Conservation (phyloP, 1,140 invertebrate species). For the Aphidius ervi region DNA sequence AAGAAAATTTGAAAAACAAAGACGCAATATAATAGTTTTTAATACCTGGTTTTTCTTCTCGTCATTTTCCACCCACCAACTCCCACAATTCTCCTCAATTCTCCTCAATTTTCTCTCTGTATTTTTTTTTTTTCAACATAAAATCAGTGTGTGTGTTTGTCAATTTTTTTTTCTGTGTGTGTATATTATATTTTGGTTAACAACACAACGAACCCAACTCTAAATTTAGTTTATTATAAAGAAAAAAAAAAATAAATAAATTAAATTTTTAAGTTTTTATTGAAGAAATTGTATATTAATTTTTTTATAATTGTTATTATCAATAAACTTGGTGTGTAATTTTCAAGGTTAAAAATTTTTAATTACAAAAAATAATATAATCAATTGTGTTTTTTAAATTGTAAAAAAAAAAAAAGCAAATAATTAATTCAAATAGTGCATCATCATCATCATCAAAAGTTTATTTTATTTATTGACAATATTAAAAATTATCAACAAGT, state of each 20-base stretch:
- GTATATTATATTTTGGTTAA: constrained; percentile 11
- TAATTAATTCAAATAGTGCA: not conserved
- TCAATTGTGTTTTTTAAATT: too few relatives aligned
- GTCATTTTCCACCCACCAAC: not conserved
- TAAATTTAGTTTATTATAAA: constrained; percentile 17
- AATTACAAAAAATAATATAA: too few relatives aligned
- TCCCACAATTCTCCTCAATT: not conserved
- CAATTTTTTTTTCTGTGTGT: not conserved
- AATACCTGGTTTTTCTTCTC: too few relatives aligned
- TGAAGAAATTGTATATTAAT: constrained; percentile 9
- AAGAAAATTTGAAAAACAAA: too few relatives aligned
- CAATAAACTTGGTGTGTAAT: not conserved
- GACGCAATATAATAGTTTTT: too few relatives aligned
- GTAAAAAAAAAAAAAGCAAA: too few relatives aligned
- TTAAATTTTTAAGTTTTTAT: constrained; percentile 5
- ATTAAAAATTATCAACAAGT: not conserved
- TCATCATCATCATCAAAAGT: not conserved
- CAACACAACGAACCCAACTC: constrained; percentile 15
- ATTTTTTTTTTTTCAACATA: not conserved
- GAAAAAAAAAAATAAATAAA: not conserved
- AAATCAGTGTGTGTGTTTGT: not conserved
- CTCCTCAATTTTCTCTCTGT: not conserved
- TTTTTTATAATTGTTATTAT: not conserved
- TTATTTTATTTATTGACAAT: not conserved
- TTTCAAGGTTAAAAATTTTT: too few relatives aligned